Evolutionary conservation across 2,888 invertebrate genomes (phyloP), one percentile per base, ranked within the genome.

Genomic region (Caenorhabditis virilis): DNA sequence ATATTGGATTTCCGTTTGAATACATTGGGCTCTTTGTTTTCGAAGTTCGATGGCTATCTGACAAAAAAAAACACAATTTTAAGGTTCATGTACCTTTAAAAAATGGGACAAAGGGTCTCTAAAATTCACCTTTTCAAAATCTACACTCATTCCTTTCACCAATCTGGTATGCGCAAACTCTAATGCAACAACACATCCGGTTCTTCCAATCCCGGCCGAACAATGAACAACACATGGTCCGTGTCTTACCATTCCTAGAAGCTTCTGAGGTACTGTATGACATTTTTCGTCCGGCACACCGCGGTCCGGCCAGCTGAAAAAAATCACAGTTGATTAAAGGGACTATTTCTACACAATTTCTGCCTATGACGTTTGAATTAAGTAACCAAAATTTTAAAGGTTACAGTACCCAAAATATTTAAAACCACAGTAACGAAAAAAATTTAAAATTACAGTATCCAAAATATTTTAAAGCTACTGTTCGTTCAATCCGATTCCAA

Each of bases 1-100:
- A 43, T 74, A 74, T 53, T 74, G 74, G 30, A 74, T 59, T 35
- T 74, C 74, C 20, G 65, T 74, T 48, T 74, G 74, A 23, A 74
- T 67, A 33, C 69, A 72, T 30, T 72, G 72, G 0, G 70, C 70
- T 35, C 74, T 63, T 39, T 51, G 53, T 39, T 50, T 56, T 39
- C 74, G 60, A 1, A 74, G 57, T 6, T 74, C 74, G 13, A 43
- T 39, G 7, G 69, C 62, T 20, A 74, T 69, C 74, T 74, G 60
- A 27, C 57, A 33, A 26, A 26, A 26, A n/a, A n/a, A n/a, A n/a
- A n/a, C n/a, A n/a, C n/a, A n/a, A n/a, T n/a, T n/a, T n/a, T n/a
- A n/a, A n/a, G n/a, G n/a, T n/a, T n/a, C n/a, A n/a, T n/a, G n/a
- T n/a, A n/a, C n/a, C n/a, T n/a, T n/a, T n/a, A n/a, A n/a, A n/a